A percentile compares a stretch with the other conserved stretches of the same genome.
Evolutionary conservation across 2,888 invertebrate species (phyloP).

Genomic region (Cryptocheilus praepositus): DNA sequence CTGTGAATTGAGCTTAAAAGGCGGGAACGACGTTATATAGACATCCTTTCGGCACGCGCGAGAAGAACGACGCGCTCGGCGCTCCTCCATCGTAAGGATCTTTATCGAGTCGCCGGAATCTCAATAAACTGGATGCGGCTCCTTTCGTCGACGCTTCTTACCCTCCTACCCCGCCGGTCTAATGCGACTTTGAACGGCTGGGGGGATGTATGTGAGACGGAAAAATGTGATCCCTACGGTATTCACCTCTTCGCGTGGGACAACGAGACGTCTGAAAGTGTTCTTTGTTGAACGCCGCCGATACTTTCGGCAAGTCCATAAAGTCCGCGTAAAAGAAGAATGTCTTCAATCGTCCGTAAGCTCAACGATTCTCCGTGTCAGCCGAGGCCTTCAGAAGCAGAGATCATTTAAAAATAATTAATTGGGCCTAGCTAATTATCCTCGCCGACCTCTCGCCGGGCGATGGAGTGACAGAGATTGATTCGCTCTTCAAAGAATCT

Average conservation of each 20-base stretch:
- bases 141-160: neutral
- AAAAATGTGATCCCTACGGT: slow-evolving; percentile 16
- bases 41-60: slow-evolving; percentile 16
- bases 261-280: too few relatives aligned
- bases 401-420: slow-evolving; percentile 35
- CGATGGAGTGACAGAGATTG: slow-evolving; percentile 40
- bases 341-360: neutral
- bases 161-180: slow-evolving; percentile 8
- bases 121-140: slow-evolving; percentile 28
- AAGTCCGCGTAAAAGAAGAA: too few relatives aligned
- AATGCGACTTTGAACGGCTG: slow-evolving; percentile 35
- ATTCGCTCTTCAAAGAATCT: slow-evolving; percentile 33
- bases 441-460: slow-evolving; percentile 7
- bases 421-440: slow-evolving; percentile 37
- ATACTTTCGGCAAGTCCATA: too few relatives aligned
- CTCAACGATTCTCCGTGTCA: neutral
- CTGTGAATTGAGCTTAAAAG: too few relatives aligned
- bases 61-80: slow-evolving; percentile 7
- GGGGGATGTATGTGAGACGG: neutral
- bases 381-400: neutral
- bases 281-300: too few relatives aligned
- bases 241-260: neutral
- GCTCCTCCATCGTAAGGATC: slow-evolving; percentile 15
- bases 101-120: slow-evolving; percentile 35
- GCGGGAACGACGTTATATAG: neutral